These are phyloP conservation scores for Nannoperca australis DNA, from an alignment of 2,797 vertebrate genomes.

Conservation along the genomic window DNA sequence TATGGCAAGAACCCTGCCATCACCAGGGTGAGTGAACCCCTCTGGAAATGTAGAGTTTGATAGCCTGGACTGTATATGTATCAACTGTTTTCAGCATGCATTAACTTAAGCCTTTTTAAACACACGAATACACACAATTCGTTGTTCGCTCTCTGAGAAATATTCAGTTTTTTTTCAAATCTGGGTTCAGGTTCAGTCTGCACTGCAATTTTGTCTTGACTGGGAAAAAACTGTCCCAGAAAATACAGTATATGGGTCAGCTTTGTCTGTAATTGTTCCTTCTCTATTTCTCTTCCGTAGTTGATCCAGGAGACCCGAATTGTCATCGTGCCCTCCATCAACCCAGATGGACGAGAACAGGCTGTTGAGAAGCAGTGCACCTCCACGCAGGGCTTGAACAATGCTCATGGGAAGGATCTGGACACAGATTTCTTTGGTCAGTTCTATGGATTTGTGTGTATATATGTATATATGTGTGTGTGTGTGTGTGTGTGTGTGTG, in stretches of 20 bases:
- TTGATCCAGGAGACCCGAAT: constrained; percentile 94
- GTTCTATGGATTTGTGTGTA: constrained; percentile 40
- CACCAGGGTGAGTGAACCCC: constrained; percentile 87
- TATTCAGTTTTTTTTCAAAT: neutral
- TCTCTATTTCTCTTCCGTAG: constrained; percentile 73
- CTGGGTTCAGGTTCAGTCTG: neutral
- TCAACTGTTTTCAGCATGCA: neutral
- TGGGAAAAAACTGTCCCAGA: neutral
- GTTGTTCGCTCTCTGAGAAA: neutral
- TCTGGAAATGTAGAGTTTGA: neutral
- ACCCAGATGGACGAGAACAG: constrained; percentile 93
- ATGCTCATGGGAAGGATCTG: constrained; percentile 90
- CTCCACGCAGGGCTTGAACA: constrained; percentile 87
- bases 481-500: too few relatives aligned
- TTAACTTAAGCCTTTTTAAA: neutral
- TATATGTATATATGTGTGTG: too few relatives aligned
- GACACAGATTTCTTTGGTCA: constrained; percentile 96
- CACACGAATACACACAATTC: neutral
- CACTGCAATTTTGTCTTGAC: neutral
- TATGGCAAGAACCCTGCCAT: constrained; percentile 94
- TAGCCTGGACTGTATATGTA: neutral
- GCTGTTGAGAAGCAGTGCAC: constrained; percentile 92
- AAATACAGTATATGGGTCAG: neutral
- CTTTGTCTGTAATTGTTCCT: neutral
- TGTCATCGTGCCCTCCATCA: constrained; percentile 94